A percentile compares a stretch with the other conserved stretches of the same genome.
phyloP scores from a whole-genome alignment of 2,797 vertebrate genomes.

The Cyprinodon diabolis region DNA sequence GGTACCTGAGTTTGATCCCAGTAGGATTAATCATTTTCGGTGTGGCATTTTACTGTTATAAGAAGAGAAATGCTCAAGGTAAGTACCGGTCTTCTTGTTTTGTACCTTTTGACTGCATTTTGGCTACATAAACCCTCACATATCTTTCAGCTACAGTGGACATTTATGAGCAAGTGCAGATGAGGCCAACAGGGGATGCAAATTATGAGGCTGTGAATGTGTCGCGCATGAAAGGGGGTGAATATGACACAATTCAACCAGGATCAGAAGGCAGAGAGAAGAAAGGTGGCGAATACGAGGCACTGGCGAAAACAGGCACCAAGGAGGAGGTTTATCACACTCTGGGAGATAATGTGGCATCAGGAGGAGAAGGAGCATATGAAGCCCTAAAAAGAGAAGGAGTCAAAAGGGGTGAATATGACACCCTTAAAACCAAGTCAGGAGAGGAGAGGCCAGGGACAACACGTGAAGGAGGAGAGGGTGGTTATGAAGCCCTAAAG shows the following conservation, averaged over 20 bases:
- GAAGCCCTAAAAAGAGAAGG: constrained; percentile 26
- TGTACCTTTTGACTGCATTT: background rate
- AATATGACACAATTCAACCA: constrained; percentile 40
- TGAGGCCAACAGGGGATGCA: background rate
- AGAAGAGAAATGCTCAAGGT: constrained; percentile 25
- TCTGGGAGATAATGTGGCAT: rapidly evolving
- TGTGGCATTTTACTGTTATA: background rate
- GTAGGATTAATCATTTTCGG: rapidly evolving
- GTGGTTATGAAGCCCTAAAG: constrained; percentile 15
- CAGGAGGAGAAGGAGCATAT: rapidly evolving
- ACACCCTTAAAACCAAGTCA: rapidly evolving
- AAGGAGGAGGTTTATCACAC: constrained; percentile 17
- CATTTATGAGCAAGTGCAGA: constrained; percentile 41
- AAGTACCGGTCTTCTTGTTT: constrained; percentile 8
- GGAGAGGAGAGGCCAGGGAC: background rate
- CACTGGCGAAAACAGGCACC: constrained; percentile 22
- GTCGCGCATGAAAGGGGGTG: background rate
- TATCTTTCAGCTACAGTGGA: constrained; percentile 1
- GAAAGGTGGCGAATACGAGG: constrained; percentile 23
- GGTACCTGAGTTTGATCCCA: too few species aligned
- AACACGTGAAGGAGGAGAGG: background rate
- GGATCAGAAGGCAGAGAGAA: background rate
- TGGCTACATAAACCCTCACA: background rate
- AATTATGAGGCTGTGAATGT: background rate
- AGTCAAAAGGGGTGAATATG: constrained; percentile 4